phyloP scores from a whole-genome alignment of 1,140 invertebrate species.

The Zaprionus gabonicus region DNA sequence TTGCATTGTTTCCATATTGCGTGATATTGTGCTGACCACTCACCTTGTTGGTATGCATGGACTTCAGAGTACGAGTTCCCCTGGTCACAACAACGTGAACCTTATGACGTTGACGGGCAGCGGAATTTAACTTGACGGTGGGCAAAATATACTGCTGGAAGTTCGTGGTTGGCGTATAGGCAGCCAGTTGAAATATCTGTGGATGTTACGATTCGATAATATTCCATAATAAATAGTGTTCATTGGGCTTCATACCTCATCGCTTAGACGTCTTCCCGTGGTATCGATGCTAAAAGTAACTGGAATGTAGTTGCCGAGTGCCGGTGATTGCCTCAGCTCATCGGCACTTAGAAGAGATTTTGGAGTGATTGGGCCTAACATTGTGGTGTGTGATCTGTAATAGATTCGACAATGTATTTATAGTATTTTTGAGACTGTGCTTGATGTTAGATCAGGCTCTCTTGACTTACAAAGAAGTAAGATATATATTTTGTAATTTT shows the following conservation, averaged over 20 bases:
- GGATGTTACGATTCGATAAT: neutral
- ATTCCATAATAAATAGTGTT: neutral
- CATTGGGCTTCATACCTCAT: neutral
- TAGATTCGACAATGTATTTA: neutral
- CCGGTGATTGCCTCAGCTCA: neutral
- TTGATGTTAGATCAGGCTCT: neutral
- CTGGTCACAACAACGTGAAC: slow-evolving; percentile 90
- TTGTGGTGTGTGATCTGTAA: neutral
- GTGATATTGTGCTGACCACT: slow-evolving; percentile 6
- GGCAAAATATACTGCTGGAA: slow-evolving; percentile 94
- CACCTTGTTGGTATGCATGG: slow-evolving; percentile 90
- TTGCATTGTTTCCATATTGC: too few species aligned
- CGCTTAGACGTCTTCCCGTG: slow-evolving; percentile 12
- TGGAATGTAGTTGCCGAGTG: neutral
- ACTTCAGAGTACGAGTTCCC: slow-evolving; percentile 90
- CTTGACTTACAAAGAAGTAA: neutral
- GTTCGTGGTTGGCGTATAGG: slow-evolving; percentile 86
- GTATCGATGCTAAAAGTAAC: slow-evolving; percentile 1
- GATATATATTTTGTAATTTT: neutral
- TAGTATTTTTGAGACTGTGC: neutral
- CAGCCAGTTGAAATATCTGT: slow-evolving; percentile 87
- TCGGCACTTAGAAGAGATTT: neutral
- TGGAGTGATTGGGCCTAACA: neutral
- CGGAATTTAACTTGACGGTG: slow-evolving; percentile 89
- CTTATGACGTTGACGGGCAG: slow-evolving; percentile 88